Evolutionary conservation across 2,888 invertebrate species (phyloP), one percentile per base, ranked within the genome.

Genomic region (Drosophila macrospina): DNA sequence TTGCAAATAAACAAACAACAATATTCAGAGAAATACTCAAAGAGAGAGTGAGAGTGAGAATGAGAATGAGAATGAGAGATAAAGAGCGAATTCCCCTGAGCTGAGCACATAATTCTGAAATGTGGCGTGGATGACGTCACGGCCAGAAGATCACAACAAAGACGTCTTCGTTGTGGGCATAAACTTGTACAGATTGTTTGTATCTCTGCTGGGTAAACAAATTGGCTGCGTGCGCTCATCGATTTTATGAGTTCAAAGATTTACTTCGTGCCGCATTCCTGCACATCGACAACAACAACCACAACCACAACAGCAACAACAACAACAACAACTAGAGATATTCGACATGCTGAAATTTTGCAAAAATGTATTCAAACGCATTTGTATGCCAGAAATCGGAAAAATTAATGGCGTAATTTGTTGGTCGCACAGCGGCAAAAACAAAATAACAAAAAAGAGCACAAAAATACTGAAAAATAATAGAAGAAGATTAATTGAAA

Each of bases 241-340:
- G 88, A 86, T 86, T 88, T 86, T 81, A 86, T 84, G 86, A 88
- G 86, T 88, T 86, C 86, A 87, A 87, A 86, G 86, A 88, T 88
- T 88, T 86, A 75, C 81, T 80, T 79, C 56, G 74, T 72, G 86
- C 83, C 83, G 79, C 83, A 83, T 83, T 83, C 83, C 86, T 73
- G 69, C 69, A 69, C 73, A 75, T 51, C 65, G 47, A 44, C 61
- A 61, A 28, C 61, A 70, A 15, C 30, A 42, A 34, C 42, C 1
- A 6, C 28, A 4, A 20, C 20, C 3, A 28, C 28, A 28, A 28
- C 8, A 28, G 4, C 8, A 50, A 13, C 13, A 41, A 16, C 39
- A 52, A 30, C 41, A 32, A 13, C 16, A 42, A 42, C 30, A 34
- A 15, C 24, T 15, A 32, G 34, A 24, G 26, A 60, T 62, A 83